Base-by-base conservation (phyloP, 2,888 invertebrate species). In the Platynereis dumerilii region DNA sequence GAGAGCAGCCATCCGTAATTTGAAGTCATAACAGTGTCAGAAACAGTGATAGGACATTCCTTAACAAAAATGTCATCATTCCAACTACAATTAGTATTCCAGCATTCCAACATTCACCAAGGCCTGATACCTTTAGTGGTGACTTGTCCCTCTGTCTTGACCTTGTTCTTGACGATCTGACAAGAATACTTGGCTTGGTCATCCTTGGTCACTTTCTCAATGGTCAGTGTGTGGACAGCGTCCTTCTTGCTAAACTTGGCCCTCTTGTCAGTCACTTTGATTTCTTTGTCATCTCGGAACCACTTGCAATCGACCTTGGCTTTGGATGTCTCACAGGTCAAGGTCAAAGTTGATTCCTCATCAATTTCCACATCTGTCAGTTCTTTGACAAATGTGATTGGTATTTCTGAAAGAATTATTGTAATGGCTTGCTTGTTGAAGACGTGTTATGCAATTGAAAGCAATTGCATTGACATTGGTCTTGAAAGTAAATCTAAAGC, bases 271-370 rank as follows among this genome's bases (percentile, higher is more conserved):
- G 71, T 71, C 59, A 78, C 72, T 80, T 92, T 92, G 52, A 96
- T 85, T 80, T 94, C 94, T 80, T 93, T 92, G 0, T 94, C 77
- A 77, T 95, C 90, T 82, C 94, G 94, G 81, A 91, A 93, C 96
- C 96, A 96, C 62, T 88, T 90, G 1, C 95, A 92, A 68, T 90
- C 88, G 15, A 90, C 88, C 73, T 90, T 88, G 63, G 91, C 89
- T 73, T 90, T 89, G 0, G 94, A 93, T 60, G 96, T 86, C 86
- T 93, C 90, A 12, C 95, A 92, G 15, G 74, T 76, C 64, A 85
- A 72, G 56, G 73, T 75, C 60, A 76, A 78, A 53, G 66, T 69
- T 56, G 72, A 66, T 39, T 68, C 71, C 63, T 73, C 74, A 63
- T 68, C 42, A 15, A 70, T 59, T 29, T 68, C 67, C 56, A 76